phyloP scores from a whole-genome alignment of 2,113 vertebrate species.

The Danionella cerebrum region DNA sequence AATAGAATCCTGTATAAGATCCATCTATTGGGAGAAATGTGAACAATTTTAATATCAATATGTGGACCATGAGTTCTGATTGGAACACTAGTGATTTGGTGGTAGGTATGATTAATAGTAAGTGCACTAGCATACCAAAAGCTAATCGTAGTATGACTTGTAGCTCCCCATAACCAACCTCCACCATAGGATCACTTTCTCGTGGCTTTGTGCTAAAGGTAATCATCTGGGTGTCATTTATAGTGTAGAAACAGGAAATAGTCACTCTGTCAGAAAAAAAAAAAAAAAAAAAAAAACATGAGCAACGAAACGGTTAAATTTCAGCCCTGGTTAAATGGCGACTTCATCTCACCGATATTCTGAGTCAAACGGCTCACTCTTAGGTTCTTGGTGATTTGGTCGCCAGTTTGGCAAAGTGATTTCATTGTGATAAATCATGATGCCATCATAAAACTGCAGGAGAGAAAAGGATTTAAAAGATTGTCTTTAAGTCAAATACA shows the following conservation, averaged over 20 bases:
- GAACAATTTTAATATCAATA: too few relatives aligned
- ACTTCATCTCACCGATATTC: conserved; percentile 49
- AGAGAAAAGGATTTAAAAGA: neutral
- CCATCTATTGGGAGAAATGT: conserved; percentile 40
- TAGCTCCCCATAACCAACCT: conserved; percentile 51
- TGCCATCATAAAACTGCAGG: conserved; percentile 54
- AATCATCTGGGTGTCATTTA: conserved; percentile 44
- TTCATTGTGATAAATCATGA: conserved; percentile 63
- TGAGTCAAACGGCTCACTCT: conserved; percentile 6
- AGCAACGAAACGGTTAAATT: neutral
- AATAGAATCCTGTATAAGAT: conserved; percentile 49
- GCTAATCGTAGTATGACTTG: conserved; percentile 55
- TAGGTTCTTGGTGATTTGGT: neutral
- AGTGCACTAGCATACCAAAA: conserved; percentile 29
- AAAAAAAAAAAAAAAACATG: neutral
- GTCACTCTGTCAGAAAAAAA: conserved; percentile 38
- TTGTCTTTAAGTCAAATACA: neutral
- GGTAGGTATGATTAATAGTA: too few relatives aligned
- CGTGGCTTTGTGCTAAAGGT: conserved; percentile 36
- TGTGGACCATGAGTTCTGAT: too few relatives aligned
- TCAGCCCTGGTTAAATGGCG: neutral
- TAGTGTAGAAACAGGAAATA: conserved; percentile 56
- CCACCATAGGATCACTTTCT: conserved; percentile 32
- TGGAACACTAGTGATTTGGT: too few relatives aligned
- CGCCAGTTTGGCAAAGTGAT: conserved; percentile 36